Evolutionary conservation across 1,140 invertebrate species (phyloP).

Genomic region (Nixonia krombeini): DNA sequence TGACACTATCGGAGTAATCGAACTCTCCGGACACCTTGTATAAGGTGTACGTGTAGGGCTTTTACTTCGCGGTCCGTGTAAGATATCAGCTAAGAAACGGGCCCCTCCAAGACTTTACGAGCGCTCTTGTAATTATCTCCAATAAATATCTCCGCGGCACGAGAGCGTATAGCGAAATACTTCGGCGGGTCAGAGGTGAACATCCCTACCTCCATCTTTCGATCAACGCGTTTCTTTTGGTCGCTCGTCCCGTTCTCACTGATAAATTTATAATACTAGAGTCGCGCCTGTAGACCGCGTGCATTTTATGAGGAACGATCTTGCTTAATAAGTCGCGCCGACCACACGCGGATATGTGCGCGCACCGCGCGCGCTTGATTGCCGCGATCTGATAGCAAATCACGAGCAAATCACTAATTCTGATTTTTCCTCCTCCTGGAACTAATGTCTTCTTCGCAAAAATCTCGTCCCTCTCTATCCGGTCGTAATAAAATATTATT

Average conservation of each 20-base stretch:
- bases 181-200: conserved; percentile 63
- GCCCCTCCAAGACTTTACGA: conserved; percentile 65
- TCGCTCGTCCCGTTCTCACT: conserved; percentile 56
- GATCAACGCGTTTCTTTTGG: conserved; percentile 67
- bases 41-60: conserved; percentile 28
- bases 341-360: conserved; percentile 14
- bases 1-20: conserved; percentile 24
- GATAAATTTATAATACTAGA: conserved; percentile 69
- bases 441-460: too few relatives aligned
- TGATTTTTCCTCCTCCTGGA: not conserved
- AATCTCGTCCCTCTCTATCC: too few relatives aligned
- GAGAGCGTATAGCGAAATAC: conserved; percentile 67
- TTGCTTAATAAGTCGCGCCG: conserved; percentile 40
- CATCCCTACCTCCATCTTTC: conserved; percentile 63
- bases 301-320: conserved; percentile 40
- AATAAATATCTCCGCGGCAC: conserved; percentile 71
- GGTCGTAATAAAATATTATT: too few relatives aligned
- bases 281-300: conserved; percentile 32
- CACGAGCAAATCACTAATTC: conserved; percentile 7
- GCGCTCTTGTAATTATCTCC: conserved; percentile 72
- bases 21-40: conserved; percentile 45
- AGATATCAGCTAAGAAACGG: conserved; percentile 47
- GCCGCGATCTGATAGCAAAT: not conserved
- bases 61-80: conserved; percentile 38
- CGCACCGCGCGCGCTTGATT: conserved; percentile 6